These are phyloP conservation scores for Typhlichthys eigenmanni DNA, from an alignment of 2,797 vertebrate genomes.

Conservation along the genomic window DNA sequence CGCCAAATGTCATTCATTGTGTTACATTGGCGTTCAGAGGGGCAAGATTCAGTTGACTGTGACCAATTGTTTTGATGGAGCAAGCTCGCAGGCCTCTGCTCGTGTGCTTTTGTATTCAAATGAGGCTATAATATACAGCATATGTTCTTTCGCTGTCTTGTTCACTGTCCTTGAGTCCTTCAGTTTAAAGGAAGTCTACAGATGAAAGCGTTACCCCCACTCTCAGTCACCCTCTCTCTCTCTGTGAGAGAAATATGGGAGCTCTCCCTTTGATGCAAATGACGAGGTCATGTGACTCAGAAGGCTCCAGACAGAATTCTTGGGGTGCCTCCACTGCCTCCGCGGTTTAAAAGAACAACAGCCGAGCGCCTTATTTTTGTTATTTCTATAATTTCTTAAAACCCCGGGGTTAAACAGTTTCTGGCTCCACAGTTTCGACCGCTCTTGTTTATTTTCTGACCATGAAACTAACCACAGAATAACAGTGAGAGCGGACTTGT, in stretches of 20 bases:
- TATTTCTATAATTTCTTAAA: conserved; percentile 79
- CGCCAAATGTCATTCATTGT: conserved; percentile 54
- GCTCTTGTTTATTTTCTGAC: conserved; percentile 82
- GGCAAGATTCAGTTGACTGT: conserved; percentile 57
- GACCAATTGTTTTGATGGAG: conserved; percentile 69
- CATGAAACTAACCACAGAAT: conserved; percentile 82
- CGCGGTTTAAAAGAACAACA: conserved; percentile 62
- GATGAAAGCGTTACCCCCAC: conserved; percentile 80
- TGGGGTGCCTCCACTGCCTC: conserved; percentile 66
- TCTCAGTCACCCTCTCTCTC: conserved; percentile 42
- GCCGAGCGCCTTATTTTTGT: conserved; percentile 76
- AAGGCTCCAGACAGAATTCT: conserved; percentile 82
- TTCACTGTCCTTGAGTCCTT: conserved; percentile 61
- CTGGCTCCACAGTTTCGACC: conserved; percentile 76
- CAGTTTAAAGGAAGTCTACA: conserved; percentile 78
- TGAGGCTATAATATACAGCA: conserved; percentile 73
- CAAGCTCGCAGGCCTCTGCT: conserved; percentile 49
- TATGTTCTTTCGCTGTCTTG: conserved; percentile 62
- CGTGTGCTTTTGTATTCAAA: conserved; percentile 78
- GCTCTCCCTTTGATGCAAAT: conserved; percentile 75
- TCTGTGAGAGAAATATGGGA: conserved; percentile 68
- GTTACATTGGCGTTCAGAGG: conserved; percentile 51
- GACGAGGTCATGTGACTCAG: conserved; percentile 74
- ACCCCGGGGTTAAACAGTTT: conserved; percentile 76
- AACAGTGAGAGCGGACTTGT: conserved; percentile 74